Evolutionary conservation across 30 jellyfish, hydroid and myxozoan species (phyloP).

Genomic region (Mastigias papua): DNA sequence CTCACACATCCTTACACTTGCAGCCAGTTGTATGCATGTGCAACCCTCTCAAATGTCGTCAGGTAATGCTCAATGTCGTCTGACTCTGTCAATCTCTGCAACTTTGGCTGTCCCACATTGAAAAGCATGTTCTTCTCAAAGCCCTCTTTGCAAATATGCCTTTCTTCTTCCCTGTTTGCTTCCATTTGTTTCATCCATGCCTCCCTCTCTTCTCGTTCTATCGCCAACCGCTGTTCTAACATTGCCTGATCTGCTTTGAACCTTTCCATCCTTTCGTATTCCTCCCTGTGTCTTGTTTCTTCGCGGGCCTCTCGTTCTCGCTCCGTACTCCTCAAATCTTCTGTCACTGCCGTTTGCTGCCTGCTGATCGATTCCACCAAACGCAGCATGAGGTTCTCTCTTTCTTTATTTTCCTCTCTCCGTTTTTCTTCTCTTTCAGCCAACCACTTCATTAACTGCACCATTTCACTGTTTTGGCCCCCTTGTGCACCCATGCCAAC

Average conservation of each 20-base stretch:
- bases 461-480: neutral
- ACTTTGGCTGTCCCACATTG: constrained; percentile 12
- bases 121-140: neutral
- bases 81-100: constrained; percentile 4
- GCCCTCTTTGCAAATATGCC: neutral
- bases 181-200: constrained; percentile 1
- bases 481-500: neutral
- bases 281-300: constrained; percentile 2
- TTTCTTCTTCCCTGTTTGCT: no score
- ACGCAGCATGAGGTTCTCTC: neutral
- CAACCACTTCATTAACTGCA: neutral
- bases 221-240: neutral
- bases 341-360: neutral
- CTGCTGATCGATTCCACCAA: neutral
- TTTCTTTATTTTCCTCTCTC: neutral
- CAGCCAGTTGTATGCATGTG: constrained; percentile 21
- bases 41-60: constrained; percentile 5
- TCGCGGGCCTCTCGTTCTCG: neutral
- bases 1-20: no score
- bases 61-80: neutral
- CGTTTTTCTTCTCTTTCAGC: neutral
- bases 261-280: neutral
- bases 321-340: neutral
- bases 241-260: neutral
- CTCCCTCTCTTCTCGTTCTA: constrained; percentile 4